Evolutionary conservation across 2,113 vertebrate genomes (phyloP), one percentile per base, ranked within the genome.

Genomic region (Dromaius novaehollandiae): DNA sequence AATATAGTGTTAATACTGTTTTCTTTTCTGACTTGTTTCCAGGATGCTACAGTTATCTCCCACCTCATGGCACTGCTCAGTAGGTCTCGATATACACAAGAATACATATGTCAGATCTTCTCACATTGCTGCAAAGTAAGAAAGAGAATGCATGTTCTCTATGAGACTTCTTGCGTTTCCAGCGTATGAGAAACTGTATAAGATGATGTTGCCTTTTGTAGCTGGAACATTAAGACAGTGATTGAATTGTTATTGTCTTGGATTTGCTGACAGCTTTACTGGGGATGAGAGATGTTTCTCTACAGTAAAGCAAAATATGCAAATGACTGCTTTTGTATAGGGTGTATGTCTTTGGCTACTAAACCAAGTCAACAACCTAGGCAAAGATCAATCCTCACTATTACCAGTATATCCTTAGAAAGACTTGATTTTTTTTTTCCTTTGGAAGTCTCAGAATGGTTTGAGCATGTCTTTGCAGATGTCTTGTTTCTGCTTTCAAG

Each of bases 91-190:
- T 99, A 98, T 87, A 99, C 99, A 34, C 99, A 99, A 97, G 99
- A 99, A 95, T 99, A 99, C 98, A 99, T 99, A 97, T 99, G 99
- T 86, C 99, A 99, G 98, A 99, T 99, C 98, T 99, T 99, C 98
- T 99, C 99, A 82, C 99, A 99, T 97, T 99, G 99, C 98, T 99
- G 99, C 99, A 99, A 99, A 99, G 99, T 99, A 99, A 98, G 98
- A 44, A 97, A 85, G 76, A 94, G 56, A 92, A 61, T 93, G 50
- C 46, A 1, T 84, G 30, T 95, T 95, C 77, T 97, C 87, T 73
- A 1, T 78, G 77, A 70, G 82, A 51, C 50, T 75, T 77, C 7
- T 26, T 82, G 34, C 70, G 11, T 74, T 92, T 87, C 74, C 77
- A 63, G 32, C 28, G 16, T 95, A 5, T 73, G 61, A 79, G 79